Evolutionary conservation across 2,797 vertebrate species (phyloP), one percentile per base, ranked within the genome.

Genomic region (Chrysocyon brachyurus): DNA sequence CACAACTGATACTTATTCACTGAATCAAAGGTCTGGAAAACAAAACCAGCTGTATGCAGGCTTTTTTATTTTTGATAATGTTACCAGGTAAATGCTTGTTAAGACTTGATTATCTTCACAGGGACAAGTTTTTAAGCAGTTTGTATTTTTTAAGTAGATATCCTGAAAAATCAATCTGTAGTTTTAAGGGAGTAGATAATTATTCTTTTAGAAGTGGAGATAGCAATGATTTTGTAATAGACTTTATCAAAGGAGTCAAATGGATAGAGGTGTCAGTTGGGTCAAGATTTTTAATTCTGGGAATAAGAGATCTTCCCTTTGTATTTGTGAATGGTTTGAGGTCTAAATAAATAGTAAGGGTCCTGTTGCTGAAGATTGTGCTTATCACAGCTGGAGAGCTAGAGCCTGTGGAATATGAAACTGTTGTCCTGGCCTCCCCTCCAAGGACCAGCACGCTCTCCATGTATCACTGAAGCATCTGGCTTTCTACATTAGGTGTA

Each of bases 341-440:
- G 16, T 70, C 33, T 31, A 26, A 16, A 15, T 77, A n/a, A 16
- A 15, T 77, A n/a, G 73, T 5, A 63, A 28, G n/a, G 66, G 9
- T 19, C 2, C 40, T 63, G 7, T 78, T 56, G 9, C 22, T 49
- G 12, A 24, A 24, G 17, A 16, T 84, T 70, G 16, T 84, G 12
- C 24, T 91, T 19, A 11, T 70, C 19, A 14, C 3, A 64, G 31
- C 22, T 54, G 24, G 54, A 63, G 31, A 12, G 12, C 46, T 87
- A 82, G 16, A 21, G 33, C 78, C 14, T 94, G 6, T 83, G n/a
- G 68, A 61, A 87, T 94, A 82, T 77, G 28, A 88, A 91, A 77
- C 52, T 54, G 28, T 84, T 75, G 56, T 56, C 31, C 52, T 84
- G n/a, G 28, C 36, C 5, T 88, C 91, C 83, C 21, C 68, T 77